Evolutionary conservation across 2,888 invertebrate genomes (phyloP), one percentile per base, ranked within the genome.

Genomic region (Dichetophora obliterata): DNA sequence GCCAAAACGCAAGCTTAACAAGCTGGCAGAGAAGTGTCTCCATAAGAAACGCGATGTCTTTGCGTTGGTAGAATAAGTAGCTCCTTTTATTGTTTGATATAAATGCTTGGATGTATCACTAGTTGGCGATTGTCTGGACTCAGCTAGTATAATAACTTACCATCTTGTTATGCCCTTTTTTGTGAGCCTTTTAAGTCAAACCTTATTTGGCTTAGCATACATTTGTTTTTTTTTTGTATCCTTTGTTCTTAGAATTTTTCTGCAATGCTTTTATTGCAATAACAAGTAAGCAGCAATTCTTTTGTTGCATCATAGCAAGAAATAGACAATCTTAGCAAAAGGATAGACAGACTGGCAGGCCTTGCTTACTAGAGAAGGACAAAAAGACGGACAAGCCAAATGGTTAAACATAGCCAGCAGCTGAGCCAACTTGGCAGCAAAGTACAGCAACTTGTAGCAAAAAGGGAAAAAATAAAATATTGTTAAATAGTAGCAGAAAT

Each of bases 301-400:
- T 22, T 27, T 61, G 63, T 63, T n/a, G 11, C 14, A 11, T n/a
- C 27, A 63, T 27, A 69, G 54, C 27, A 16, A 69, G 16, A 63
- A 27, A 31, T 31, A 24, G 27, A 27, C 63, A 31, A n/a, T 43
- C 8, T 4, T 9, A 59, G 31, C 16, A 61, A 24, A 24, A 19
- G 24, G 31, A 68, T 19, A 52, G 48, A 68, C 68, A 68, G 27
- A 68, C 52, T 16, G 68, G 48, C 68, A 68, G 68, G 48, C 48
- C 14, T 43, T 11, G 11, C 14, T 14, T 43, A 43, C 11, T 43
- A 14, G 14, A 43, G 43, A 43, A 43, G 11, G 0, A 43, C 43
- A 43, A 43, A 43, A 43, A 43, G 14, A 43, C 43, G 14, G 43
- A 43, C 14, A 43, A 43, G 14, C 11, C 43, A 43, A 14, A 43